These are phyloP conservation scores for Choloepus didactylus DNA, from an alignment of 2,797 vertebrate species.

Conservation along the genomic window DNA sequence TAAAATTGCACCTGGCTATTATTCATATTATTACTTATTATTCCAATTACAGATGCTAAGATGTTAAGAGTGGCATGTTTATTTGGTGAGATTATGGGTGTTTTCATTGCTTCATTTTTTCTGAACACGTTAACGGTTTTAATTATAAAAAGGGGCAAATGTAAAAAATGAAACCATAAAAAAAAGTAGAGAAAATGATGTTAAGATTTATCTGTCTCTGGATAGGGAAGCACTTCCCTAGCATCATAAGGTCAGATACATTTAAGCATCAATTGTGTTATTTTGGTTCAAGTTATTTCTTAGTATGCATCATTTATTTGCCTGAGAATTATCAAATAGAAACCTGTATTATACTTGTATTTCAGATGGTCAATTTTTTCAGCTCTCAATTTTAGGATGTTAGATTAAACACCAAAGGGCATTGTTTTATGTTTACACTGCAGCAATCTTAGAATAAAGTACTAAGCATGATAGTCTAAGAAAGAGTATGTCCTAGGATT, in stretches of 20 bases:
- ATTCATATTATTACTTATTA: conserved; percentile 1
- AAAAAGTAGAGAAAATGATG: background rate
- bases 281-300: conserved; percentile 51
- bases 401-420: conserved; percentile 36
- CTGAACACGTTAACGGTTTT: background rate
- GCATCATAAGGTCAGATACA: background rate
- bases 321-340: conserved; percentile 39
- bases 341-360: background rate
- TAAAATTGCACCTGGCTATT: background rate
- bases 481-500: background rate
- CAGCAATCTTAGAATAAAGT: conserved; percentile 42
- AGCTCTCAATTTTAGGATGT: conserved; percentile 51
- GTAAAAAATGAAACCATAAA: conserved; percentile 25
- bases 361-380: conserved; percentile 54
- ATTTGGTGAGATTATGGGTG: background rate
- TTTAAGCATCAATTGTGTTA: conserved; percentile 23
- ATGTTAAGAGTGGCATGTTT: background rate
- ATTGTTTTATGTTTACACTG: conserved; percentile 9
- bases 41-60: conserved; percentile 6
- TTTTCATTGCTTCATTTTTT: conserved; percentile 69
- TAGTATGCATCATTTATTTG: conserved; percentile 37
- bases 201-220: conserved; percentile 52
- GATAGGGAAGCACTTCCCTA: conserved; percentile 6
- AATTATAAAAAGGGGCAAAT: conserved; percentile 58
- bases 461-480: background rate